Evolutionary conservation across 1,140 invertebrate genomes (phyloP).

Genomic region (Drosophila mauritiana): DNA sequence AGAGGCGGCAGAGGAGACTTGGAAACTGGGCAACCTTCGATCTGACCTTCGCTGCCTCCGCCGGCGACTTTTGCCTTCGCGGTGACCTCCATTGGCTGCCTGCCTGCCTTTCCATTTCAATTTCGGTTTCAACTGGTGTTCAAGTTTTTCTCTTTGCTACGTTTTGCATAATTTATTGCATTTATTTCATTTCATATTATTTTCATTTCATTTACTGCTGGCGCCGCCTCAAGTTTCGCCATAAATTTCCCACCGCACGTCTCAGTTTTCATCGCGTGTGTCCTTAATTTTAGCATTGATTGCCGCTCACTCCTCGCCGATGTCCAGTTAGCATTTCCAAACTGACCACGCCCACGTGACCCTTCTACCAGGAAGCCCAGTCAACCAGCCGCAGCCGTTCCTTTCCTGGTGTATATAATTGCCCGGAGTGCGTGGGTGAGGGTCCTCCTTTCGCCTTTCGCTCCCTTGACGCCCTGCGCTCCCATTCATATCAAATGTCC

Average conservation of each 20-base stretch:
- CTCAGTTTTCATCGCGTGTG: conserved; percentile 60
- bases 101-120: conserved; percentile 60
- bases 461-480: conserved; percentile 57
- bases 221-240: conserved; percentile 23
- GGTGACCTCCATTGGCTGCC: conserved; percentile 35
- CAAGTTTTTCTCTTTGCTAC: conserved; percentile 12
- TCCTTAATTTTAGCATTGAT: conserved; percentile 77
- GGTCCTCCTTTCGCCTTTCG: background rate
- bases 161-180: conserved; percentile 80
- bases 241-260: conserved; percentile 51
- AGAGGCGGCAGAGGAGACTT: background rate
- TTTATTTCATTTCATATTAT: conserved; percentile 41
- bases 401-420: conserved; percentile 20
- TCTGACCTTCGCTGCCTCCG: conserved; percentile 63
- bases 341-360: conserved; percentile 27
- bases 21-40: conserved; percentile 39
- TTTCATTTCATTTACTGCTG: conserved; percentile 40
- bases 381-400: conserved; percentile 16
- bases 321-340: conserved; percentile 16
- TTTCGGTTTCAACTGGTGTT: conserved; percentile 42
- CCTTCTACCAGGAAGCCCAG: conserved; percentile 12
- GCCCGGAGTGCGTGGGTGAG: conserved; percentile 28
- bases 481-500: conserved; percentile 74
- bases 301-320: conserved; percentile 30
- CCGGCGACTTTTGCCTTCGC: conserved; percentile 21